phyloP scores from a whole-genome alignment of 1,140 invertebrate genomes.

The Andrena cerasifolii region DNA sequence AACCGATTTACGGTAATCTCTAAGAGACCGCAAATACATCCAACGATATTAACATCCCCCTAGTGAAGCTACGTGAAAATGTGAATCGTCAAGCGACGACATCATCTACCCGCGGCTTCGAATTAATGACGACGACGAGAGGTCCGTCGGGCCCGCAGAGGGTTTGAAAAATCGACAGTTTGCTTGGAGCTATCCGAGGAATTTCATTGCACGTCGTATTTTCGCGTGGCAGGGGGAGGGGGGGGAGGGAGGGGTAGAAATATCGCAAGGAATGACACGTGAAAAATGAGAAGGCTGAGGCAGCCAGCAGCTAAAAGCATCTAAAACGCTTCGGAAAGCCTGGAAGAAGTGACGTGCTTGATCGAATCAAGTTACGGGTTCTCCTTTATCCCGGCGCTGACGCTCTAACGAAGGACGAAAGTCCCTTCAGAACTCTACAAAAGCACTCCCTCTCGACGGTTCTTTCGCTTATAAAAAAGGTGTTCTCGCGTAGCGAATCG shows the following conservation, averaged over 20 bases:
- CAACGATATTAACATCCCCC: too few species aligned
- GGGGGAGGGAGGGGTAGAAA: too few species aligned
- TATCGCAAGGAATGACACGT: conserved; percentile 19
- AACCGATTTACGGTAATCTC: too few species aligned
- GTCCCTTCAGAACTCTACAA: conserved; percentile 20
- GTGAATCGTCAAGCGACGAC: too few species aligned
- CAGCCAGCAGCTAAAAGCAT: conserved; percentile 53
- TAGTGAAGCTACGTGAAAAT: too few species aligned
- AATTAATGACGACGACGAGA: too few species aligned
- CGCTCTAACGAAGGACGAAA: conserved; percentile 24
- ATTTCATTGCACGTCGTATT: too few species aligned
- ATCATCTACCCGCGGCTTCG: too few species aligned
- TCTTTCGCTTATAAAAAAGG: neutral
- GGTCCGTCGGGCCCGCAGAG: too few species aligned
- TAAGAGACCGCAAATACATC: too few species aligned
- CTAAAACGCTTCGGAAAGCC: conserved; percentile 51
- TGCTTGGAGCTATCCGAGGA: too few species aligned
- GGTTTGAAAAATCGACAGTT: neutral
- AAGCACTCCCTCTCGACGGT: neutral
- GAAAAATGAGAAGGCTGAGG: conserved; percentile 13
- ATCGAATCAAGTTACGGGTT: conserved; percentile 62
- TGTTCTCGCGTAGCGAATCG: neutral
- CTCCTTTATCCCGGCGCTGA: conserved; percentile 32
- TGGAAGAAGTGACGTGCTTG: conserved; percentile 37
- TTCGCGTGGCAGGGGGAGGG: too few species aligned